Base-by-base conservation (phyloP, 2,888 invertebrate species). In the Augochlorella aurata region DNA sequence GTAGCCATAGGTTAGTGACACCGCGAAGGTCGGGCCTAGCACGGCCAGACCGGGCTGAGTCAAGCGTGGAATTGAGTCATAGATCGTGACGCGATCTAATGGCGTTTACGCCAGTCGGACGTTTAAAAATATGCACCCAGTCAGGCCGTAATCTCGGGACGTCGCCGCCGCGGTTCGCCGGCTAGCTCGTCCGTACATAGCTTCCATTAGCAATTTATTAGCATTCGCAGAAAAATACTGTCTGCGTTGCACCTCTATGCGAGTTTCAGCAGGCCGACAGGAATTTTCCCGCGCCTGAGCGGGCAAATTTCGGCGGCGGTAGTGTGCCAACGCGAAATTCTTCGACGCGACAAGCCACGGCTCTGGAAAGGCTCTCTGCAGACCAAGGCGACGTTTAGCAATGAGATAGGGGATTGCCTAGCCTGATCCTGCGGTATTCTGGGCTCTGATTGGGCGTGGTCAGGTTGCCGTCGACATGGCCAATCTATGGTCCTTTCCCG, bases 1-100 rank as follows among this genome's bases (percentile, higher is more conserved):
- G 92, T 91, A 92, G 91, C 63, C 93, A 90, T 92, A 92, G 93
- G 92, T 92, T 92, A 92, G 91, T 92, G 92, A 93, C 92, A 91
- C 90, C 69, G 58, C 84, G 90, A 91, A 92, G 92, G 92, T 88
- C 92, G 74, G 66, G 44, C 65, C 65, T 80, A 72, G 74, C 77
- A 63, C 21, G 4, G 72, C 29, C 83, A 58, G 73, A 63, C 78
- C 18, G 9, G 0, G n/a, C 49, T 72, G 82, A 81, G 72, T 74
- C 82, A 61, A 65, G 45, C 77, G 61, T 9, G 63, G 50, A 50
- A 79, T 83, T 76, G 74, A 83, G 83, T 83, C 83, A 79, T 74
- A 82, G 82, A 82, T 74, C 73, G 74, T 77, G 82, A 82, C 74
- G 82, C 44, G 63, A 52, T 82, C 82, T 82, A 82, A 74, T 67